phyloP scores from a whole-genome alignment of 2,113 vertebrate genomes.

The Caloenas nicobarica region DNA sequence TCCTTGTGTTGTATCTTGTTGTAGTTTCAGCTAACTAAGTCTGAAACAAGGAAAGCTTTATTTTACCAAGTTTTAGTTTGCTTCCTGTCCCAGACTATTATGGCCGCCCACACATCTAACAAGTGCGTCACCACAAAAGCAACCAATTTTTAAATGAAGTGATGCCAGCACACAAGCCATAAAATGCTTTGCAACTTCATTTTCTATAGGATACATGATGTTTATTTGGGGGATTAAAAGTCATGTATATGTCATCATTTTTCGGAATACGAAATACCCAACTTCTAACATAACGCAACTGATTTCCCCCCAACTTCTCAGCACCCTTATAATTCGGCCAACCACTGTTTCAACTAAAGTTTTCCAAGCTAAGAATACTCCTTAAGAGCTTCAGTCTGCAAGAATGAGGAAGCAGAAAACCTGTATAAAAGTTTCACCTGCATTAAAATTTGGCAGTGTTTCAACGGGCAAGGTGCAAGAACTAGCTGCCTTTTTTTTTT shows the following conservation, averaged over 20 bases:
- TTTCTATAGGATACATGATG: not conserved
- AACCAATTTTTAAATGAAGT: not conserved
- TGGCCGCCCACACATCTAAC: not conserved
- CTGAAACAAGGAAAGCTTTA: constrained; percentile 42
- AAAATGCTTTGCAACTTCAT: not conserved
- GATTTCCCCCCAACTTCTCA: not conserved
- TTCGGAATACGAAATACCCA: not conserved
- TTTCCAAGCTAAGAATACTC: not conserved
- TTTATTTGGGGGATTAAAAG: not conserved
- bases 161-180: not conserved
- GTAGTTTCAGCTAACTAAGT: not conserved
- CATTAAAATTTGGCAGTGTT: not conserved
- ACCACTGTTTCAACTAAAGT: not conserved
- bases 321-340: rapidly evolving
- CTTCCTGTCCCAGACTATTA: not conserved
- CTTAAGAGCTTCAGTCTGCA: not conserved
- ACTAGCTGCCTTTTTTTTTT: not conserved
- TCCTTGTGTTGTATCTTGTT: not conserved
- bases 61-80: not conserved
- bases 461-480: not conserved
- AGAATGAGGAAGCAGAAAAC: not conserved
- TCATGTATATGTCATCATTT: not conserved
- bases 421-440: not conserved
- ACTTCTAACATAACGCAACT: not conserved
- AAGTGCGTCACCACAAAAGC: not conserved